Evolutionary conservation across 2,113 vertebrate species (phyloP), one percentile per base, ranked within the genome.

Genomic region (Periophthalmodon schlosseri): DNA sequence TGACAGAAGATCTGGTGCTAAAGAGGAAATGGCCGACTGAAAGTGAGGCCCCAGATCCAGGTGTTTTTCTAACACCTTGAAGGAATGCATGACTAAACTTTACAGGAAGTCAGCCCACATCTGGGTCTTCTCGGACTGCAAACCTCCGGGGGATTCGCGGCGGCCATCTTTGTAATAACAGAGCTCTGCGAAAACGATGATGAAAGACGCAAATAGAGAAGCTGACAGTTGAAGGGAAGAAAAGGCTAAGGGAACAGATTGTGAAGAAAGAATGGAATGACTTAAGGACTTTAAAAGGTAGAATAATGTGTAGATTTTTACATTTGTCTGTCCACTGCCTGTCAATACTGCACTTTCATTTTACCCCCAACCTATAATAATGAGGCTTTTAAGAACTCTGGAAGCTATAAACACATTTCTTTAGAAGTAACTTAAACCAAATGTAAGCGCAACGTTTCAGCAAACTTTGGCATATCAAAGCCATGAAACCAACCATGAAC

Each of bases 51-150:
- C 34, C 75, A 78, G 70, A 82, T 76, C 72, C 84, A 81, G 86
- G 84, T 88, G 86, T 86, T 88, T 85, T 84, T 85, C 49, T 72
- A 83, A 84, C 86, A 87, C 81, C 87, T 84, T 74, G 60, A 74
- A 85, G 74, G 85, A 89, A 85, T 77, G 83, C 80, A 72, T 79
- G 81, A 84, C 85, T 77, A 84, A 82, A 84, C 83, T 76, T 85
- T 73, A 75, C 79, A 63, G 78, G 66, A 82, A 46, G 9, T 46
- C 74, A 79, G 72, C 57, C 76, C 73, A 83, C 87, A 85, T 85
- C 78, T 83, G 78, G 70, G 80, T 85, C 76, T 83, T 76, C 68
- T 77, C 76, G 72, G 79, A 74, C 80, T 65, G 46, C 49, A 73
- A 85, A 70, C 65, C 85, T 73, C 82, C 49, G 28, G n/a, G 70